phyloP scores from a whole-genome alignment of 2,113 vertebrate species.

The Albula glossodonta region DNA sequence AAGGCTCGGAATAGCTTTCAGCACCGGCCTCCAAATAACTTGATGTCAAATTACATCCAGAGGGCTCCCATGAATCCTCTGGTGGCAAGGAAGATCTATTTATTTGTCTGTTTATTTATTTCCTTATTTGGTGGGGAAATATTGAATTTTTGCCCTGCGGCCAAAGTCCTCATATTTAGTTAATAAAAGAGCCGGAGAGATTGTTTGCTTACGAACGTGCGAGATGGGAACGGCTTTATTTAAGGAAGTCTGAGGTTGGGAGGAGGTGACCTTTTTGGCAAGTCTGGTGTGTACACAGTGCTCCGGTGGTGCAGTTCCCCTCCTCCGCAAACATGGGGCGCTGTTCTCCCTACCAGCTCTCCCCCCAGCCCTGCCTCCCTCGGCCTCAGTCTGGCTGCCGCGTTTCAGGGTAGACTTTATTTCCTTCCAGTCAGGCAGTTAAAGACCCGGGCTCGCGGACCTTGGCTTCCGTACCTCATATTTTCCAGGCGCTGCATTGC shows the following conservation, averaged over 20 bases:
- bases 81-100: constrained; percentile 13
- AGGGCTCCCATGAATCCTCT: neutral
- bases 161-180: constrained; percentile 60
- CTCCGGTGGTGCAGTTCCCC: neutral
- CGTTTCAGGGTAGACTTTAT: constrained; percentile 69
- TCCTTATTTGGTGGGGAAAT: constrained; percentile 30
- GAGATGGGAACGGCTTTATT: constrained; percentile 45
- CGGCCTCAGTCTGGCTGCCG: constrained; percentile 48
- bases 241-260: neutral
- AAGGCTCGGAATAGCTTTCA: constrained; percentile 84
- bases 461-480: constrained; percentile 51
- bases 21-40: constrained; percentile 88
- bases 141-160: constrained; percentile 27
- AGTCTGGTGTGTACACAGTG: neutral
- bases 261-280: neutral
- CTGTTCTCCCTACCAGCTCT: constrained; percentile 44
- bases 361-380: constrained; percentile 11
- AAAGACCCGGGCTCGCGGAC: constrained; percentile 52
- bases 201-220: constrained; percentile 34
- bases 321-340: constrained; percentile 25
- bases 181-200: constrained; percentile 25
- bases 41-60: constrained; percentile 85
- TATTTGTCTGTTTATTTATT: constrained; percentile 63
- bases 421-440: constrained; percentile 56
- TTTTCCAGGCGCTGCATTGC: neutral